phyloP scores from a whole-genome alignment of 2,113 vertebrate genomes.

The Tympanuchus pallidicinctus region DNA sequence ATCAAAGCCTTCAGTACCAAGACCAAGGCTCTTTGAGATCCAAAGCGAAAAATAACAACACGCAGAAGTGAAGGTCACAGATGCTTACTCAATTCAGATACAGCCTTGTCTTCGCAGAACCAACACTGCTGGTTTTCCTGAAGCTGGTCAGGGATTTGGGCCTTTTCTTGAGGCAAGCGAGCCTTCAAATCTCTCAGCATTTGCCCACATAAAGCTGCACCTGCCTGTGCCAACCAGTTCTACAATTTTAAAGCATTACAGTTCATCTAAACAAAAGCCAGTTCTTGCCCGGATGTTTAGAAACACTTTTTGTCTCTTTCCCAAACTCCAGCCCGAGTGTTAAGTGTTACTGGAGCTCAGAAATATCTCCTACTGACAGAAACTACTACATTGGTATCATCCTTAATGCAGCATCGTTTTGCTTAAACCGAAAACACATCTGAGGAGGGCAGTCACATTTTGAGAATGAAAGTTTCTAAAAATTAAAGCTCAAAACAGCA shows the following conservation, averaged over 20 bases:
- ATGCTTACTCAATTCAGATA: not conserved
- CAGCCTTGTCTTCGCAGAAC: not conserved
- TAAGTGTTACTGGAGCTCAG: not conserved
- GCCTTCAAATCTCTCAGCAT: not conserved
- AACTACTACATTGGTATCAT: not conserved
- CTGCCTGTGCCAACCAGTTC: not conserved
- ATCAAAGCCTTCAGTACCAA: not conserved
- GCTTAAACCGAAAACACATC: not conserved
- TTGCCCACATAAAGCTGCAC: not conserved
- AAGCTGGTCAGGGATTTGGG: not conserved
- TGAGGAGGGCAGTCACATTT: not conserved
- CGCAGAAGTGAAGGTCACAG: accelerated
- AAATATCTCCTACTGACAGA: not conserved
- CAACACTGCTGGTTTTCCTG: not conserved
- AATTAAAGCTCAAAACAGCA: not conserved
- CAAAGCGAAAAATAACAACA: not conserved
- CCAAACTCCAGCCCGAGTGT: not conserved
- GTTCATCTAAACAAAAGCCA: not conserved
- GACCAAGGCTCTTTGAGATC: not conserved
- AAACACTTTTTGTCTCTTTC: not conserved
- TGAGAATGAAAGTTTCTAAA: not conserved
- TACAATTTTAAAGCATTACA: not conserved
- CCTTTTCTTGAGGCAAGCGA: not conserved
- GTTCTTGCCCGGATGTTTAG: not conserved
- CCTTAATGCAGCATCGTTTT: not conserved